Evolutionary conservation across 1,140 invertebrate species (phyloP).

Genomic region (Lasaia peninsularis): DNA sequence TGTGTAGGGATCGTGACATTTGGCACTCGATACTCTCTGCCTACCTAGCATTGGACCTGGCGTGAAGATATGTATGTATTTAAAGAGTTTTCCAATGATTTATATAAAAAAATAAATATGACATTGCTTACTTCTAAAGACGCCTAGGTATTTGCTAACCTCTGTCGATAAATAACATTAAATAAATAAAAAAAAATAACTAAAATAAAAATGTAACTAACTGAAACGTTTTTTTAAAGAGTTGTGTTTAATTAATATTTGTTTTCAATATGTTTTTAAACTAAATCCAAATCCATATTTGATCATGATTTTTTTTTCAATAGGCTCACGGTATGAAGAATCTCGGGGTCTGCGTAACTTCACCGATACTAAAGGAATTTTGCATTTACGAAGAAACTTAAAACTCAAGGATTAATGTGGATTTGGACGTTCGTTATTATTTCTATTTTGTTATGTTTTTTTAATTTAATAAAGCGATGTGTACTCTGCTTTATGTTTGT

Average conservation of each 20-base stretch:
- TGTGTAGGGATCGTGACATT: too few relatives aligned
- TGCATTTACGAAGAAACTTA: constrained; percentile 58
- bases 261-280: not conserved
- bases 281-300: constrained; percentile 62
- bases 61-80: too few relatives aligned
- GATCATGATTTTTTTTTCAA: constrained; percentile 52
- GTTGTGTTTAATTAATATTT: not conserved
- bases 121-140: too few relatives aligned
- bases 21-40: too few relatives aligned
- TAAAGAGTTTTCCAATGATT: too few relatives aligned
- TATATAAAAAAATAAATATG: too few relatives aligned
- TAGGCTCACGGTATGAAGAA: constrained; percentile 72
- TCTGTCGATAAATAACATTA: too few relatives aligned
- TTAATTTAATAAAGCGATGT: constrained; percentile 52
- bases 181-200: too few relatives aligned
- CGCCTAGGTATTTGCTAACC: too few relatives aligned
- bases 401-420: constrained; percentile 48
- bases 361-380: constrained; percentile 39
- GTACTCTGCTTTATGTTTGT: constrained; percentile 45
- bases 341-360: constrained; percentile 34
- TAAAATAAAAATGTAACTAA: too few relatives aligned
- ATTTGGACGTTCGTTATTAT: constrained; percentile 54
- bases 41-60: too few relatives aligned
- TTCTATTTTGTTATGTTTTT: constrained; percentile 45
- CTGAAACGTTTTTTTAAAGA: too few relatives aligned